Evolutionary conservation across 2,888 invertebrate genomes (phyloP).

Genomic region (Listrodromus nycthemerus): DNA sequence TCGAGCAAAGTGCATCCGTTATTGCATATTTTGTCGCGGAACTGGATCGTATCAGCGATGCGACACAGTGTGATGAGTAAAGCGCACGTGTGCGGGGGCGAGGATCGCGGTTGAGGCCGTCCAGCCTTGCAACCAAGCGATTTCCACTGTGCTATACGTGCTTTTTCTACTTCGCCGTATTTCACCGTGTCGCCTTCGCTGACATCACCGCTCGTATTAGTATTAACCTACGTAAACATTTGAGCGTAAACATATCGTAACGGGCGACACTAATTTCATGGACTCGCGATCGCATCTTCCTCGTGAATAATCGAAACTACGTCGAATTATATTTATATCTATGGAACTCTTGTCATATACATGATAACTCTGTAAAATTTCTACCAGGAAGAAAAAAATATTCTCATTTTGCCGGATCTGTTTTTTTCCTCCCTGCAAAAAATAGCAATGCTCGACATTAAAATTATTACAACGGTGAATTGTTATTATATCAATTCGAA

Average conservation of each 20-base stretch:
- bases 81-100: slow-evolving; percentile 4
- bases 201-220: slow-evolving; percentile 80
- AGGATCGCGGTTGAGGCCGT: slow-evolving; percentile 18
- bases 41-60: not conserved
- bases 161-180: slow-evolving; percentile 1
- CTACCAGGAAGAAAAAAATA: not conserved
- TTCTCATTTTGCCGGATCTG: not conserved
- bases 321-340: not conserved
- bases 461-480: slow-evolving; percentile 18
- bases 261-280: slow-evolving; percentile 47
- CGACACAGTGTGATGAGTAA: not conserved
- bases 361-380: no score
- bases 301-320: slow-evolving; percentile 30
- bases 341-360: not conserved
- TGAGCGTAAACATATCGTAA: slow-evolving; percentile 65
- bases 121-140: not conserved
- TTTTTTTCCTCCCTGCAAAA: not conserved
- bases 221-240: slow-evolving; percentile 80
- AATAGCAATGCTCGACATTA: not conserved
- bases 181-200: slow-evolving; percentile 45
- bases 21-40: not conserved
- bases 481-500: not conserved
- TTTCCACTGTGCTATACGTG: not conserved
- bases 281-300: slow-evolving; percentile 23
- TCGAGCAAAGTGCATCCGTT: not conserved